Percentiles rank a stretch among this genome's conserved stretches.
These are phyloP conservation scores for Drosophila bocki DNA, from an alignment of 1,140 invertebrate species.

Conservation along the genomic window DNA sequence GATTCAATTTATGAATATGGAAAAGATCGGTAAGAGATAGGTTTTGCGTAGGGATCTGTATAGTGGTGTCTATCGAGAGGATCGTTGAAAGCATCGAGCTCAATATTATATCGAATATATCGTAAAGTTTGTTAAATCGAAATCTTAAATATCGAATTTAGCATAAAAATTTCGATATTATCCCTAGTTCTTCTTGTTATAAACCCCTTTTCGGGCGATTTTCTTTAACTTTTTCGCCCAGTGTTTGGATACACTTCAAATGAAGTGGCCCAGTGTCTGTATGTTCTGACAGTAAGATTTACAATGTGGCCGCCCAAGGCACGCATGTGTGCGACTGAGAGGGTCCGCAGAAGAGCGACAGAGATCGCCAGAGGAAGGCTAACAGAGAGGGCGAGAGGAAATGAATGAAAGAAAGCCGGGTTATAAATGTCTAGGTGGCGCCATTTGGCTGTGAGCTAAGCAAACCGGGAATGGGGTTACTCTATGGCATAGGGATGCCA, in stretches of 20 bases:
- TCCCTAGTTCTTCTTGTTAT: too few relatives aligned
- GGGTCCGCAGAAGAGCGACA: slow-evolving; percentile 1
- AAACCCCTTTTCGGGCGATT: too few relatives aligned
- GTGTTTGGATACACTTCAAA: slow-evolving; percentile 42
- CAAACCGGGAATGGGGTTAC: slow-evolving; percentile 64
- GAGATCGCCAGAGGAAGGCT: slow-evolving; percentile 21
- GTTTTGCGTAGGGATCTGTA: too few relatives aligned
- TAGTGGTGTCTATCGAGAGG: too few relatives aligned
- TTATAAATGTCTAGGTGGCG: slow-evolving; percentile 81
- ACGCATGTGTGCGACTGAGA: slow-evolving; percentile 48
- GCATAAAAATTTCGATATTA: too few relatives aligned
- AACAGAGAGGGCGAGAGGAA: slow-evolving; percentile 1
- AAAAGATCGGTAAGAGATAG: too few relatives aligned
- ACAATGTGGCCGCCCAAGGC: slow-evolving; percentile 70
- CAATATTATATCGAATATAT: too few relatives aligned
- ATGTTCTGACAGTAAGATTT: slow-evolving; percentile 79
- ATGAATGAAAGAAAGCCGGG: slow-evolving; percentile 33
- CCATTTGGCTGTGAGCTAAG: slow-evolving; percentile 72
- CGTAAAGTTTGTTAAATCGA: too few relatives aligned
- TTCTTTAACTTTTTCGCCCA: neutral
- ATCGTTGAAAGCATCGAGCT: too few relatives aligned
- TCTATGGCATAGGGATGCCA: slow-evolving; percentile 33
- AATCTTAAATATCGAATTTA: too few relatives aligned
- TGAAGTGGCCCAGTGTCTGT: slow-evolving; percentile 64
- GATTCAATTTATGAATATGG: too few relatives aligned